phyloP scores from a whole-genome alignment of 2,797 vertebrate genomes.

The Sparidentex hasta region DNA sequence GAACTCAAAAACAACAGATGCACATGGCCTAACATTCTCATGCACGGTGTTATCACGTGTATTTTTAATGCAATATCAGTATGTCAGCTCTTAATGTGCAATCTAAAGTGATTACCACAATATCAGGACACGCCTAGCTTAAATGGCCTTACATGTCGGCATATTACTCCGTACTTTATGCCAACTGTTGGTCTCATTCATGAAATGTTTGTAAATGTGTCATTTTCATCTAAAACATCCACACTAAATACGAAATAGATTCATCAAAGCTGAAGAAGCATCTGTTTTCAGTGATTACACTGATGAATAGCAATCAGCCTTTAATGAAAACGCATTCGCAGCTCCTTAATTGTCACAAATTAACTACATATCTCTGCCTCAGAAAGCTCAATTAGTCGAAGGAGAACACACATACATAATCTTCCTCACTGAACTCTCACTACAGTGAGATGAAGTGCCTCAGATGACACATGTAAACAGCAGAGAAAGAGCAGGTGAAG shows the following conservation, averaged over 20 bases:
- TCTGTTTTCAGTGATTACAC: constrained; percentile 55
- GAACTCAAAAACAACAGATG: too few species aligned
- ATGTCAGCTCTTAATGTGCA: too few species aligned
- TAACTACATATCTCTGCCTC: constrained; percentile 4
- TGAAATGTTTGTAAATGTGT: constrained; percentile 30
- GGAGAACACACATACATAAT: constrained; percentile 11
- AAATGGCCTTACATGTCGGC: constrained; percentile 21
- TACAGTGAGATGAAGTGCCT: not conserved
- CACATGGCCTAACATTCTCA: too few species aligned
- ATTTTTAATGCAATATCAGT: too few species aligned
- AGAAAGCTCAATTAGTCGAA: constrained; percentile 33
- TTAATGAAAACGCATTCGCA: constrained; percentile 48
- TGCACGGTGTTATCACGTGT: too few species aligned
- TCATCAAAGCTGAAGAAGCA: constrained; percentile 47
- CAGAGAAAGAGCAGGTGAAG: constrained; percentile 11
- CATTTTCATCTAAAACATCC: constrained; percentile 17
- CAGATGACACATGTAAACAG: not conserved
- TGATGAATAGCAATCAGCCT: constrained; percentile 42
- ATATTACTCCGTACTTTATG: constrained; percentile 19
- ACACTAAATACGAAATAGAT: constrained; percentile 29
- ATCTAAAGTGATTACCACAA: too few species aligned
- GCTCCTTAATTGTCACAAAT: constrained; percentile 37
- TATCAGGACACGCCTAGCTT: not conserved
- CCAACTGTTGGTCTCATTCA: constrained; percentile 25
- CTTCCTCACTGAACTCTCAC: constrained; percentile 16